Percentiles rank a stretch among this genome's conserved stretches.
Conservation (phyloP, 2,113 vertebrate genomes). For the Polypterus senegalus region DNA sequence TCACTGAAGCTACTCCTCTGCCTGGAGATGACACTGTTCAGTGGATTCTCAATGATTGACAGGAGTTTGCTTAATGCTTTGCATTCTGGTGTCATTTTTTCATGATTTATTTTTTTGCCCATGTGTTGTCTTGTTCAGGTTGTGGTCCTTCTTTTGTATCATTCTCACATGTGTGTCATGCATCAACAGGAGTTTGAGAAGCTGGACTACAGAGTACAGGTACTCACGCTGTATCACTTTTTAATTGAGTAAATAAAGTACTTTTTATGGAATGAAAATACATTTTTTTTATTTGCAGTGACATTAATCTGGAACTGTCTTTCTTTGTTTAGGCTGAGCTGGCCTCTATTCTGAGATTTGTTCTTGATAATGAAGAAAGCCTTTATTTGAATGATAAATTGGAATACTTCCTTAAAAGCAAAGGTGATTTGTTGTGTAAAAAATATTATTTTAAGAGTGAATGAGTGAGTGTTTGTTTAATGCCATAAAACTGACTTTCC, state of each 20-base stretch:
- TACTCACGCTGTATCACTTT: conserved; percentile 22
- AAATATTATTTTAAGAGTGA: no score
- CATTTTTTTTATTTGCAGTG: neutral
- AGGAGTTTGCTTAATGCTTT: no score
- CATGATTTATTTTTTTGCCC: no score
- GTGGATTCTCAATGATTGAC: no score
- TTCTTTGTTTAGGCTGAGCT: conserved; percentile 53
- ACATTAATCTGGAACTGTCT: neutral
- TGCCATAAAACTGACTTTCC: no score
- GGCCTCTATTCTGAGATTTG: conserved; percentile 54
- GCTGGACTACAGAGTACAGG: conserved; percentile 66
- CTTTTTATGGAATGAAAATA: neutral
- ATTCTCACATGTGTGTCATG: conserved; percentile 57
- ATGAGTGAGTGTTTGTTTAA: no score
- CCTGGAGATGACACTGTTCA: no score
- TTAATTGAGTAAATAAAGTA: neutral
- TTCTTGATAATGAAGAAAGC: conserved; percentile 60
- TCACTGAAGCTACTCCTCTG: no score
- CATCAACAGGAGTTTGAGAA: conserved; percentile 43
- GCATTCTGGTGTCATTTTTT: no score
- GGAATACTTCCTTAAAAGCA: conserved; percentile 54
- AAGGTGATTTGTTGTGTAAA: conserved; percentile 33
- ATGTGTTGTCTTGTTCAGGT: conserved; percentile 29
- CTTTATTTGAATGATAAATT: conserved; percentile 56
- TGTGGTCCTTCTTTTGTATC: conserved; percentile 61